Conservation (phyloP, 2,113 vertebrate species). For the Stictonetta naevosa region DNA sequence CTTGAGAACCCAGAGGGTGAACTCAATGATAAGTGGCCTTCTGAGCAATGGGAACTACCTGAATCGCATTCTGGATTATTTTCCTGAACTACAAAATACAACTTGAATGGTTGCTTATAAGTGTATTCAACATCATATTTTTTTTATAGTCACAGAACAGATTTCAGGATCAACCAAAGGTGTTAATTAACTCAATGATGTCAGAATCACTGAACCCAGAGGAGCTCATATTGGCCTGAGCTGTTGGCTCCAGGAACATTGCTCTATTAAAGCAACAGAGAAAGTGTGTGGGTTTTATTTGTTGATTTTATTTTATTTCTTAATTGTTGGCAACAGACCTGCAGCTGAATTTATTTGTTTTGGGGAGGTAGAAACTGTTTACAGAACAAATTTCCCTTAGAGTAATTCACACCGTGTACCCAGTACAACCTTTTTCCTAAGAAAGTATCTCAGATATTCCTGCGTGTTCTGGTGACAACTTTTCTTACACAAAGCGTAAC, state of each 20-base stretch:
- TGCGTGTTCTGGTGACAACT: not conserved
- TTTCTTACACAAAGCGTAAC: not conserved
- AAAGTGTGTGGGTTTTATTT: not conserved
- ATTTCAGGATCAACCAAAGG: no score
- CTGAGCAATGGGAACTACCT: not conserved
- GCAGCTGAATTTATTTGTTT: not conserved
- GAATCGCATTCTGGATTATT: not conserved
- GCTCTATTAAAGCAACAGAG: not conserved
- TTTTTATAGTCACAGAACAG: not conserved
- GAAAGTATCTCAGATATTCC: not conserved
- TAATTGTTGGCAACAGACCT: not conserved
- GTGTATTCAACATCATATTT: not conserved
- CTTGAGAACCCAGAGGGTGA: not conserved
- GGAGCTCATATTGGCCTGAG: not conserved
- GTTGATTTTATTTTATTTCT: not conserved
- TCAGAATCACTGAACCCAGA: not conserved
- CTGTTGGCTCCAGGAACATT: not conserved
- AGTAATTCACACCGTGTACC: not conserved
- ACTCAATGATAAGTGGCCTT: not conserved
- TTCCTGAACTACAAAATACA: not conserved
- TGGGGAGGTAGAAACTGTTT: not conserved
- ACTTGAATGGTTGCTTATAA: no score
- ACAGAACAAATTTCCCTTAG: not conserved
- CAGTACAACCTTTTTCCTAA: not conserved
- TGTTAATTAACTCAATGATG: not conserved